Conservation (phyloP, 2,888 invertebrate genomes). For the Philhelius pedissequus region DNA sequence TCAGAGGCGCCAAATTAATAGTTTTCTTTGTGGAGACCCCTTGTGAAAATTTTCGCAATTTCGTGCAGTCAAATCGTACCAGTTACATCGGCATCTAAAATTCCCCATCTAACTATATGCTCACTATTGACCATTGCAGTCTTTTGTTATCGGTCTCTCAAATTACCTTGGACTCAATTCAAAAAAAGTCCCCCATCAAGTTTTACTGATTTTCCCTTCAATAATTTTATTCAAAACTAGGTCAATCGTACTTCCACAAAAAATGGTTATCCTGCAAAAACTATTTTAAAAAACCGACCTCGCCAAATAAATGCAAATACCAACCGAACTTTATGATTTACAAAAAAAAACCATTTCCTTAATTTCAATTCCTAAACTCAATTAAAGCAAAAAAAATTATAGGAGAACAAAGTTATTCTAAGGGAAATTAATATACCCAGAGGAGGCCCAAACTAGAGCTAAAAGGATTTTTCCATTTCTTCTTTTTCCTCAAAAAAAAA, state of each 20-base stretch:
- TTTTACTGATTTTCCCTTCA: background rate
- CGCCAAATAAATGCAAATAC: slow-evolving; percentile 12
- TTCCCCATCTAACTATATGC: no score
- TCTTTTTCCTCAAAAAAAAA: slow-evolving; percentile 3
- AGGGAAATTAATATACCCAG: background rate
- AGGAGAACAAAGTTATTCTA: slow-evolving; percentile 16
- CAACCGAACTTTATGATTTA: background rate
- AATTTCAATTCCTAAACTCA: slow-evolving; percentile 36
- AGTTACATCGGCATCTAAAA: no score
- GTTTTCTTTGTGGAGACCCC: no score
- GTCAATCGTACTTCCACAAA: background rate
- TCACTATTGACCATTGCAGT: background rate
- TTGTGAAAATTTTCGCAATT: no score
- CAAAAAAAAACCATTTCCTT: slow-evolving; percentile 36
- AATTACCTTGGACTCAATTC: background rate
- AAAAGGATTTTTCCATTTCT: slow-evolving; percentile 36
- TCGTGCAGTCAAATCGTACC: no score
- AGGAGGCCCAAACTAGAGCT: background rate
- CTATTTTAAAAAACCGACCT: background rate
- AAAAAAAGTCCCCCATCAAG: background rate
- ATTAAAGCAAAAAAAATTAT: slow-evolving; percentile 31
- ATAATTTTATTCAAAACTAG: background rate
- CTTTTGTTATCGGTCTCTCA: background rate
- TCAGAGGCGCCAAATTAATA: no score
- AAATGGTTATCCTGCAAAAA: background rate